Evolutionary conservation across 2,888 invertebrate genomes (phyloP).

Genomic region (Xanthorhoe designata): DNA sequence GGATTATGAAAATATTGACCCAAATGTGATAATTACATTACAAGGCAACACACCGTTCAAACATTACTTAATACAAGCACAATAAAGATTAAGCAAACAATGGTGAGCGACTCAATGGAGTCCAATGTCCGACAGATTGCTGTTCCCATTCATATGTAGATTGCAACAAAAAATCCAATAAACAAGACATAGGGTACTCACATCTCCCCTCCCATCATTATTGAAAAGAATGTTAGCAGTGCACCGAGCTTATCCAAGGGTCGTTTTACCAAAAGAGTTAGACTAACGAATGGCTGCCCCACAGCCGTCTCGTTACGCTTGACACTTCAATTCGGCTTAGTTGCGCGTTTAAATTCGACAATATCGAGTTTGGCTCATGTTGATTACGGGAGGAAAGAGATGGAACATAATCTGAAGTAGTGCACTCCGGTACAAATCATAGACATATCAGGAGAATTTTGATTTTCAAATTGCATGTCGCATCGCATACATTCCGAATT

Average conservation of each 20-base stretch:
- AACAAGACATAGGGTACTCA: conserved; percentile 79
- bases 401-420: not conserved
- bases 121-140: conserved; percentile 76
- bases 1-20: conserved; percentile 41
- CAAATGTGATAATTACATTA: conserved; percentile 49
- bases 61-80: conserved; percentile 35
- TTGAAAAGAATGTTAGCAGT: conserved; percentile 84
- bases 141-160: conserved; percentile 83
- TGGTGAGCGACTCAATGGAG: conserved; percentile 62
- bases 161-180: conserved; percentile 85
- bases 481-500: conserved; percentile 39
- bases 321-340: conserved; percentile 81
- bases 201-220: conserved; percentile 80
- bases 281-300: conserved; percentile 81
- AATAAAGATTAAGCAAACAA: conserved; percentile 59
- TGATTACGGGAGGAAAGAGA: conserved; percentile 30
- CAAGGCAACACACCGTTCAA: conserved; percentile 33
- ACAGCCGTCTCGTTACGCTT: conserved; percentile 73
- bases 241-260: conserved; percentile 80
- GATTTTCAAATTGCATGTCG: conserved; percentile 34
- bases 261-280: conserved; percentile 85
- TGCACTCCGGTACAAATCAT: not conserved
- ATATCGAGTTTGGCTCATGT: conserved; percentile 43
- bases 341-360: conserved; percentile 63
- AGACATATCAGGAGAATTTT: conserved; percentile 21